Conservation (phyloP, 2,888 invertebrate genomes). For the Coremacera marginata region DNA sequence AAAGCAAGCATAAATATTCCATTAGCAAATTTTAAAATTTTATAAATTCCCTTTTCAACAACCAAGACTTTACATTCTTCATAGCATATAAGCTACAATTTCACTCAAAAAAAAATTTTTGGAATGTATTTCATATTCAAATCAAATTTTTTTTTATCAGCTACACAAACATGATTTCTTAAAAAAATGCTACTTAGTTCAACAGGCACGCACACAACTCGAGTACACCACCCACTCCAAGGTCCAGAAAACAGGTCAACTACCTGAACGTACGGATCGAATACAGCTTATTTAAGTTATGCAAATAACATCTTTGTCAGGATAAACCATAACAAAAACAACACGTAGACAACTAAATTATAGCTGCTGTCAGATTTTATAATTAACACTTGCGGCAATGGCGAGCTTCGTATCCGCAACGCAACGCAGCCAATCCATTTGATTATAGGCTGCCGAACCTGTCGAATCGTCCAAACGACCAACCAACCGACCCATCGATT, state of each 20-base stretch:
- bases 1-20: no score
- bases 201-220: no score
- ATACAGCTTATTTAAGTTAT: background rate
- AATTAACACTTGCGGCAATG: conserved; percentile 50
- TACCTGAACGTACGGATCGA: background rate
- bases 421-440: background rate
- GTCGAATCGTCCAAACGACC: background rate
- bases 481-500: background rate
- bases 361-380: conserved; percentile 50
- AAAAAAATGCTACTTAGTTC: no score
- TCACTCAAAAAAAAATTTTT: no score
- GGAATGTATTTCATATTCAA: no score
- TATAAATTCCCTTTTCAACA: no score
- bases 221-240: background rate
- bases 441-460: conserved; percentile 18
- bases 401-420: conserved; percentile 1
- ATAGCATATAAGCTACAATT: no score
- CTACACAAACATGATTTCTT: no score
- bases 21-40: no score
- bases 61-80: no score
- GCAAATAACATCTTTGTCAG: conserved; percentile 2
- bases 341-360: conserved; percentile 48
- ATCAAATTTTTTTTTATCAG: no score
- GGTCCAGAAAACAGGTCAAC: conserved; percentile 1
- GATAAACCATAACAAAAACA: conserved; percentile 4